phyloP scores from a whole-genome alignment of 2,113 vertebrate genomes.

The Labrus mixtus region DNA sequence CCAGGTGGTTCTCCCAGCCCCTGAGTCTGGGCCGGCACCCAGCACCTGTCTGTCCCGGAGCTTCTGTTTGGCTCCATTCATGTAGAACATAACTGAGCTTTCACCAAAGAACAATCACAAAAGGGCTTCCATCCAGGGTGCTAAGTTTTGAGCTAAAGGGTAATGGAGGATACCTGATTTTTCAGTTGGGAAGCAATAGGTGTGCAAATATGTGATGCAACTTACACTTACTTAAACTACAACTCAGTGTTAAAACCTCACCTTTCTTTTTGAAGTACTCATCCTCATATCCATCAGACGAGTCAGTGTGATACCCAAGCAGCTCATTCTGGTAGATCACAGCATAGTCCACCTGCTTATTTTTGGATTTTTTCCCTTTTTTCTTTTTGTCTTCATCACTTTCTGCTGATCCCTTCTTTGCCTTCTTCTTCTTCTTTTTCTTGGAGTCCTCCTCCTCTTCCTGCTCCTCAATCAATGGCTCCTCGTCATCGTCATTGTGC shows the following conservation, averaged over 20 bases:
- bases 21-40: constrained; percentile 62
- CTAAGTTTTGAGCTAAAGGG: constrained; percentile 6
- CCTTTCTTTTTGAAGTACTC: constrained; percentile 96
- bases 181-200: background rate
- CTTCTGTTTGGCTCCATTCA: constrained; percentile 69
- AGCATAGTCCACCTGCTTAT: constrained; percentile 88
- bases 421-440: constrained; percentile 83
- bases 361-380: constrained; percentile 88
- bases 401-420: constrained; percentile 79
- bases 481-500: constrained; percentile 60
- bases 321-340: constrained; percentile 91
- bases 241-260: constrained; percentile 56
- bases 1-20: constrained; percentile 23
- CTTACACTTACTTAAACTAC: constrained; percentile 20
- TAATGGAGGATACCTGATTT: background rate
- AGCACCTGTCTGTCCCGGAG: constrained; percentile 63
- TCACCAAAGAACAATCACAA: constrained; percentile 70
- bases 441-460: constrained; percentile 81
- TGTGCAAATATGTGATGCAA: background rate
- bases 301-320: constrained; percentile 88
- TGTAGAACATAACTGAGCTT: constrained; percentile 77
- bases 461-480: constrained; percentile 70
- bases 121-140: constrained; percentile 52
- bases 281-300: constrained; percentile 89
- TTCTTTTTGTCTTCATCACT: constrained; percentile 86